Percentiles rank a stretch among this genome's conserved stretches.
Evolutionary conservation across 2,888 invertebrate species (phyloP).

Genomic region (Melitaea athalia): DNA sequence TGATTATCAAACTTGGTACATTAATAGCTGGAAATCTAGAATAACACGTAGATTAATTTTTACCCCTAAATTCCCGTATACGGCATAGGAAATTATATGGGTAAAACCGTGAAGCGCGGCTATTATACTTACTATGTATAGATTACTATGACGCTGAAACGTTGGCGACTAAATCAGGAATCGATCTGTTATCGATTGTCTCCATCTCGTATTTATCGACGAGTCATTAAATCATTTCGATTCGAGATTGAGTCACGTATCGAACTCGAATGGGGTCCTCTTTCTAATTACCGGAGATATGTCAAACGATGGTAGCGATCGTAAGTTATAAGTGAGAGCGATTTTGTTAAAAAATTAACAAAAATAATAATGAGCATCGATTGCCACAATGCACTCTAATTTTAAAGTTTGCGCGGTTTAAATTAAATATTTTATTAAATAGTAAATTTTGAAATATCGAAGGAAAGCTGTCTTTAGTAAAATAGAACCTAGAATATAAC

Average conservation of each 20-base stretch:
- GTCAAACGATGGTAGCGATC: constrained; percentile 59
- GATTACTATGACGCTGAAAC: constrained; percentile 24
- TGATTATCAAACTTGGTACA: too few relatives aligned
- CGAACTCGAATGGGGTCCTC: constrained; percentile 67
- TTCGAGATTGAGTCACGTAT: constrained; percentile 75
- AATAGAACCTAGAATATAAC: too few relatives aligned
- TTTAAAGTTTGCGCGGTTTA: too few relatives aligned
- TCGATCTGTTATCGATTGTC: constrained; percentile 50
- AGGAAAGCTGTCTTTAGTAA: too few relatives aligned
- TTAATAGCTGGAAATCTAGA: too few relatives aligned
- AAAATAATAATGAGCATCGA: neutral
- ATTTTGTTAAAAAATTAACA: neutral
- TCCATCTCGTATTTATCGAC: constrained; percentile 45
- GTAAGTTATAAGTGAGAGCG: constrained; percentile 49
- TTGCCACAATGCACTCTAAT: too few relatives aligned
- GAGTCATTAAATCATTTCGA: constrained; percentile 62
- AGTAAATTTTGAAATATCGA: too few relatives aligned
- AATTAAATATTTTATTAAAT: too few relatives aligned
- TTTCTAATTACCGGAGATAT: constrained; percentile 78
- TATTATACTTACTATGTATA: neutral
- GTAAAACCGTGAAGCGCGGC: too few relatives aligned
- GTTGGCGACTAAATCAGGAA: constrained; percentile 28
- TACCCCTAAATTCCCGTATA: too few relatives aligned
- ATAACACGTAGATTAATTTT: too few relatives aligned
- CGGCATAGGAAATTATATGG: too few relatives aligned